Conservation (phyloP, 1,140 invertebrate genomes). For the Atopsyche davidsoni region DNA sequence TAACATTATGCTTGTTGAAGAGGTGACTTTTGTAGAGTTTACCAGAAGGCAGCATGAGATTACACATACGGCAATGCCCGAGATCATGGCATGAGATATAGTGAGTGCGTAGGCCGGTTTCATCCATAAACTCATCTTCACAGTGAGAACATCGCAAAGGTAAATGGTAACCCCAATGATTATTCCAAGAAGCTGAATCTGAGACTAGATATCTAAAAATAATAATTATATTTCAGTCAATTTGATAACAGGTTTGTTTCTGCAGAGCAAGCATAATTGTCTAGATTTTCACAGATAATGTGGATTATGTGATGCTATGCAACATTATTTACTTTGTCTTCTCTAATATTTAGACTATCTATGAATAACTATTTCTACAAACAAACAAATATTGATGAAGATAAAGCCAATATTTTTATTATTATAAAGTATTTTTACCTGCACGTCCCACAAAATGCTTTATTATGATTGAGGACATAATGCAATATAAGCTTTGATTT, state of each 20-base stretch:
- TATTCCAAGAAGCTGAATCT: constrained; percentile 37
- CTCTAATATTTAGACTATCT: too few species aligned
- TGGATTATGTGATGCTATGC: too few species aligned
- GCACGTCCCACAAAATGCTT: constrained; percentile 46
- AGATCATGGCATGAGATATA: constrained; percentile 37
- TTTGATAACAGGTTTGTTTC: too few species aligned
- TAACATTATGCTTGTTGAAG: constrained; percentile 41
- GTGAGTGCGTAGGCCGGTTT: constrained; percentile 35
- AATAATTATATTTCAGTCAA: too few species aligned
- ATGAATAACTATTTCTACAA: too few species aligned
- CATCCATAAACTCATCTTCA: constrained; percentile 36
- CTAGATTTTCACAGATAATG: too few species aligned
- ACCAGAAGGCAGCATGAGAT: constrained; percentile 39
- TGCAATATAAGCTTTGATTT: constrained; percentile 42
- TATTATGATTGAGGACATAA: constrained; percentile 44
- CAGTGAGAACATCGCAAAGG: constrained; percentile 46
- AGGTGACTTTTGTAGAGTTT: constrained; percentile 40
- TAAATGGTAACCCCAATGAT: constrained; percentile 38
- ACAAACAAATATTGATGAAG: too few species aligned
- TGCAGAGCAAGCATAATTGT: too few species aligned
- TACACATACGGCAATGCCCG: constrained; percentile 44
- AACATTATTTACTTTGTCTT: too few species aligned
- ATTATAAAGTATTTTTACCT: constrained; percentile 33
- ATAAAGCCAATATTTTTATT: neutral
- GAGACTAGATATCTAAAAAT: constrained; percentile 42